A percentile compares a stretch with the other conserved stretches of the same genome.
phyloP scores from a whole-genome alignment of 1,140 invertebrate species.

The Drosophila saltans region DNA sequence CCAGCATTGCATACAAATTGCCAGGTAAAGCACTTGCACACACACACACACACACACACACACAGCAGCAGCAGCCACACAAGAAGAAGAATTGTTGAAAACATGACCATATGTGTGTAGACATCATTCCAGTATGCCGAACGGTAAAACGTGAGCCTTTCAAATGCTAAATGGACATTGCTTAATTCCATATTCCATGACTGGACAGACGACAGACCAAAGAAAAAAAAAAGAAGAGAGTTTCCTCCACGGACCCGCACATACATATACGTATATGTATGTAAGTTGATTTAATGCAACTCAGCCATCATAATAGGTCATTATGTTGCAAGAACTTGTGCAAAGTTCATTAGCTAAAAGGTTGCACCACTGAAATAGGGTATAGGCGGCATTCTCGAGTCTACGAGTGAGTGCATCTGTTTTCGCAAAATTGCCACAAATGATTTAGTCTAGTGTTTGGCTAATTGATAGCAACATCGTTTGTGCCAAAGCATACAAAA shows the following conservation, averaged over 20 bases:
- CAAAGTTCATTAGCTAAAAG: constrained; percentile 78
- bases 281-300: constrained; percentile 54
- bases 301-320: constrained; percentile 77
- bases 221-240: neutral
- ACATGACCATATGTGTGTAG: constrained; percentile 29
- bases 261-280: neutral
- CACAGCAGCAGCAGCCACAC: neutral
- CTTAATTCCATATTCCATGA: constrained; percentile 73
- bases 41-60: constrained; percentile 27
- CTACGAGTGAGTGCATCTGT: neutral
- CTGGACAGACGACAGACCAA: constrained; percentile 15
- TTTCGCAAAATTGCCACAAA: constrained; percentile 41
- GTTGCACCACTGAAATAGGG: constrained; percentile 14
- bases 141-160: constrained; percentile 63
- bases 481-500: constrained; percentile 38
- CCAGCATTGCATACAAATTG: constrained; percentile 73
- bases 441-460: constrained; percentile 52
- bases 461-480: constrained; percentile 62
- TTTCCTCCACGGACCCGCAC: neutral
- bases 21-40: constrained; percentile 25
- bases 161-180: constrained; percentile 78
- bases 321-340: constrained; percentile 50
- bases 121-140: constrained; percentile 4
- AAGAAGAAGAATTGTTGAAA: constrained; percentile 53
- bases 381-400: neutral